phyloP scores from a whole-genome alignment of 92 coral and sea anemone species.

The Desmophyllum pertusum region DNA sequence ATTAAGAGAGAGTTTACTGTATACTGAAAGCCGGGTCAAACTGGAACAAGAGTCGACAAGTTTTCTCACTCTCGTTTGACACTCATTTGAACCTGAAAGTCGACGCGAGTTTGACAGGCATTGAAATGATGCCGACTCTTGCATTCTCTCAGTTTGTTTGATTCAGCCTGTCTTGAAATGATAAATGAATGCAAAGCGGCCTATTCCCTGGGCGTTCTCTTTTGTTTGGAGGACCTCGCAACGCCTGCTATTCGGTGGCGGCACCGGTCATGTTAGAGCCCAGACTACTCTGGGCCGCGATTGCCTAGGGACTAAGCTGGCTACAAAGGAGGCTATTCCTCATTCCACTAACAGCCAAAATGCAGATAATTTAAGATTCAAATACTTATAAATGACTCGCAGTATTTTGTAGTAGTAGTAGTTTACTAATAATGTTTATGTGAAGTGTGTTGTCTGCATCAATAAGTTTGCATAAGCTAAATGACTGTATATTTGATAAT shows the following conservation, averaged over 20 bases:
- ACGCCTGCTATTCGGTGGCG: no score
- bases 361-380: neutral
- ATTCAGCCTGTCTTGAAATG: neutral
- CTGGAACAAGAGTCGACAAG: neutral
- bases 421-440: neutral
- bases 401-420: no score
- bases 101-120: neutral
- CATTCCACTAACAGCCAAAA: neutral
- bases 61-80: neutral
- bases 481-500: conserved; percentile 44
- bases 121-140: neutral
- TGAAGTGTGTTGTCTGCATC: conserved; percentile 6
- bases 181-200: neutral
- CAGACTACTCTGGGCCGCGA: no score
- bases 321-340: neutral
- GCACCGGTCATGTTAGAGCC: no score
- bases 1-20: no score
- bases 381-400: neutral
- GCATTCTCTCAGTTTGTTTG: neutral
- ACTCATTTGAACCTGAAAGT: neutral
- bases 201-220: no score
- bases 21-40: neutral
- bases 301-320: no score
- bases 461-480: conserved; percentile 8
- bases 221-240: no score